Evolutionary conservation across 2,797 vertebrate species (phyloP).

Genomic region (Odontamblyopus lacepedii): DNA sequence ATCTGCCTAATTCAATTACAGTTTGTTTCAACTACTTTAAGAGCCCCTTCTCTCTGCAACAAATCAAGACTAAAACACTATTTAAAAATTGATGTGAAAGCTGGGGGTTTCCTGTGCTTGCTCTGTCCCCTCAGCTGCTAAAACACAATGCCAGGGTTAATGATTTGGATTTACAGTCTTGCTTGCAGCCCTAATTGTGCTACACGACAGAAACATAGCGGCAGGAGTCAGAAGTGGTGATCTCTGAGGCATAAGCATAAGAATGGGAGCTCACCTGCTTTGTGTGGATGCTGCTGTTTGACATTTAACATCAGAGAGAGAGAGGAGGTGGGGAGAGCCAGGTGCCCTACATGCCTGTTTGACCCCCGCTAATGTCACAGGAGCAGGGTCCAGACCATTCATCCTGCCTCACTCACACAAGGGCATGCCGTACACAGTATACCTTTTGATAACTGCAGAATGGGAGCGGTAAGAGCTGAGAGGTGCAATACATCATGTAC

Average conservation of each 20-base stretch:
- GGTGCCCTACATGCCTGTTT: slow-evolving; percentile 81
- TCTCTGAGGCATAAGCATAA: slow-evolving; percentile 61
- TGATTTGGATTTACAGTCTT: slow-evolving; percentile 59
- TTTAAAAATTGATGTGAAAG: slow-evolving; percentile 24
- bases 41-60: slow-evolving; percentile 19
- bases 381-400: slow-evolving; percentile 66
- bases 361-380: slow-evolving; percentile 79
- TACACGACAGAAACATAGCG: slow-evolving; percentile 54
- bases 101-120: slow-evolving; percentile 14
- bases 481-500: not conserved
- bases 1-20: slow-evolving; percentile 36
- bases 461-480: slow-evolving; percentile 10
- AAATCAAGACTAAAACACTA: slow-evolving; percentile 32
- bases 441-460: slow-evolving; percentile 31
- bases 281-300: slow-evolving; percentile 70
- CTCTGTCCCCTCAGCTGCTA: slow-evolving; percentile 22
- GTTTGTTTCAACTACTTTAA: slow-evolving; percentile 1
- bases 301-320: slow-evolving; percentile 83
- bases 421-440: slow-evolving; percentile 26
- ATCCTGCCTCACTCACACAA: slow-evolving; percentile 48
- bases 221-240: slow-evolving; percentile 53
- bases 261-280: slow-evolving; percentile 68
- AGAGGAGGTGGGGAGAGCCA: slow-evolving; percentile 77
- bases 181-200: slow-evolving; percentile 65
- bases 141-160: slow-evolving; percentile 60